phyloP scores from a whole-genome alignment of 2,888 invertebrate genomes.

The Heteromyza rotundicornis region DNA sequence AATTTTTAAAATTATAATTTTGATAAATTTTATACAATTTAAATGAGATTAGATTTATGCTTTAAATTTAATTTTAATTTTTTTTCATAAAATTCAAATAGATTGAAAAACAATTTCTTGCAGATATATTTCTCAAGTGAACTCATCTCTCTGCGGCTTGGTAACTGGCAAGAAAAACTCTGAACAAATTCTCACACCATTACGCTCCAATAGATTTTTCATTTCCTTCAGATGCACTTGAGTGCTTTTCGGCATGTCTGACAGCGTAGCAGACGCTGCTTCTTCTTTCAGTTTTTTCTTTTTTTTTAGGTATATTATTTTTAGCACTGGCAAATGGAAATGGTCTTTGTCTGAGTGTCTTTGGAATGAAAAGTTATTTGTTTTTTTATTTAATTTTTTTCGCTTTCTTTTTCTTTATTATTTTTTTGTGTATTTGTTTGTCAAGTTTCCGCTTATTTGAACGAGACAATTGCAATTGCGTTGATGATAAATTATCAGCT shows the following conservation, averaged over 20 bases:
- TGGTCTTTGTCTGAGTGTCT: too few species aligned
- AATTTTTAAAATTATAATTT: background rate
- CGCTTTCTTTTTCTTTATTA: background rate
- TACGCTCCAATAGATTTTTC: constrained; percentile 16
- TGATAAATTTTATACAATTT: background rate
- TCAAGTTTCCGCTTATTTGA: constrained; percentile 15
- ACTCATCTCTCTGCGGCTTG: too few species aligned
- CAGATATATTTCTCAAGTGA: too few species aligned
- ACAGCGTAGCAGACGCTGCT: background rate
- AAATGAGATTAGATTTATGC: background rate
- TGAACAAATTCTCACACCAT: constrained; percentile 35
- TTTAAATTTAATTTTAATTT: too few species aligned
- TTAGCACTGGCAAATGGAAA: background rate
- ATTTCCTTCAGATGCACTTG: constrained; percentile 6
- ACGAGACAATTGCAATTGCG: constrained; percentile 1
- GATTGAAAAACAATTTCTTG: too few species aligned
- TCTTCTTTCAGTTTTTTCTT: too few species aligned
- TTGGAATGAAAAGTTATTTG: background rate
- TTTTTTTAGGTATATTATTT: too few species aligned
- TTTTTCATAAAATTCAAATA: too few species aligned
- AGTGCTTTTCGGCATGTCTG: background rate
- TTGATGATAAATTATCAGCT: background rate
- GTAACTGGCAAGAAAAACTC: too few species aligned
- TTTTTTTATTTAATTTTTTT: background rate
- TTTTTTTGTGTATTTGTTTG: background rate